Evolutionary conservation across 2,888 invertebrate species (phyloP).

Genomic region (Asteroscopus sphinx): DNA sequence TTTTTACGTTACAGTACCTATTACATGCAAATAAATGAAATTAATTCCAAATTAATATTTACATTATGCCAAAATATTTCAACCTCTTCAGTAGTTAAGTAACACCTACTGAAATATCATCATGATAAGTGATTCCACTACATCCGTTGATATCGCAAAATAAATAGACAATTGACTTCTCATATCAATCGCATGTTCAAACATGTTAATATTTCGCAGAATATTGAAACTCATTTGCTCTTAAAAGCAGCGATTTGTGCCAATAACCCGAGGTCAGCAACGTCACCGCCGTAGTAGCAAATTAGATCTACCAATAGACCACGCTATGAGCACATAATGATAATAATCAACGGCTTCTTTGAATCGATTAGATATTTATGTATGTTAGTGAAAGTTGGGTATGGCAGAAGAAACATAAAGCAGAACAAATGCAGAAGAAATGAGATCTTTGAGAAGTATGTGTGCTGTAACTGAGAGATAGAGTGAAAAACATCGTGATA

Average conservation of each 20-base stretch:
- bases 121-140: constrained; percentile 22
- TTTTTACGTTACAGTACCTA: too few species aligned
- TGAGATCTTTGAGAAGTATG: too few species aligned
- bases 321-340: background rate
- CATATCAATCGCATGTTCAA: constrained; percentile 20
- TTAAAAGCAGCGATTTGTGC: constrained; percentile 14
- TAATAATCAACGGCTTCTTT: background rate
- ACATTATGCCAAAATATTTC: too few species aligned
- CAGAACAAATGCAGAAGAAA: too few species aligned
- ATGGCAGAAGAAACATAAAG: too few species aligned
- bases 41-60: background rate
- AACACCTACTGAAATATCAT: constrained; percentile 10
- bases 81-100: background rate
- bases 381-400: too few species aligned
- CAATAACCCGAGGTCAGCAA: constrained; percentile 22
- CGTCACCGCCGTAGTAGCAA: constrained; percentile 5
- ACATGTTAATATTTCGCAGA: constrained; percentile 11
- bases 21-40: too few species aligned
- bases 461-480: too few species aligned
- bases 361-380: too few species aligned
- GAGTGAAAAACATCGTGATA: too few species aligned
- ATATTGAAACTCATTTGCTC: constrained; percentile 8
- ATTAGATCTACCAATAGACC: background rate
- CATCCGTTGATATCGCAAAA: constrained; percentile 22
- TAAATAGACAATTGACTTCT: constrained; percentile 30